Conservation (phyloP, 2,113 vertebrate species). For the Boleophthalmus pectinirostris region DNA sequence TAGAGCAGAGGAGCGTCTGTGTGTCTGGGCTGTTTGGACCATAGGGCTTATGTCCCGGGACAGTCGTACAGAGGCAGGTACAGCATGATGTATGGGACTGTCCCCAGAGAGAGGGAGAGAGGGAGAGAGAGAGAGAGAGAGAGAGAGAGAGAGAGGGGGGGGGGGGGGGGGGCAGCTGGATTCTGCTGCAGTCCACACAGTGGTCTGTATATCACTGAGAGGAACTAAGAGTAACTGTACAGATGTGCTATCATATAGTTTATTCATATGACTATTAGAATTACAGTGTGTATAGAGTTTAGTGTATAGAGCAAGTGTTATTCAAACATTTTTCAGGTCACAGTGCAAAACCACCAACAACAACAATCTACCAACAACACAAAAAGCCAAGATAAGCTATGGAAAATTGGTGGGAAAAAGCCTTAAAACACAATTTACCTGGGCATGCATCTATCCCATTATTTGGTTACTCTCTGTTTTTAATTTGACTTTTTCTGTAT, state of each 20-base stretch:
- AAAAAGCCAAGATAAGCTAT: no score
- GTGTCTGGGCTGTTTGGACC: constrained; percentile 31
- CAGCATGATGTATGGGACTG: constrained; percentile 27
- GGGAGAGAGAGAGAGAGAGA: constrained; percentile 19
- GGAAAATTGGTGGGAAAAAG: no score
- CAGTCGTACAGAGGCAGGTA: constrained; percentile 39
- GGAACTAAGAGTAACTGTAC: not conserved
- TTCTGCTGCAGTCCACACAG: constrained; percentile 26
- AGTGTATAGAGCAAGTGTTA: no score
- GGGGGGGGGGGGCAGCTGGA: constrained; percentile 37
- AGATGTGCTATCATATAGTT: not conserved
- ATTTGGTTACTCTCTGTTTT: no score
- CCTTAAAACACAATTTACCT: no score
- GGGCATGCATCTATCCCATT: no score
- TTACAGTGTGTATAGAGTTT: not conserved
- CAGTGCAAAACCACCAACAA: not conserved
- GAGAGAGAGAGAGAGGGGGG: constrained; percentile 16
- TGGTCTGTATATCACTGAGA: not conserved
- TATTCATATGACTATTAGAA: not conserved
- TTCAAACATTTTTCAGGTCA: no score
- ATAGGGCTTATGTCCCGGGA: constrained; percentile 40
- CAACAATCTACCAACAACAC: not conserved
- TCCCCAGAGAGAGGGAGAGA: constrained; percentile 15
- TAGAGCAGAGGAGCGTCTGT: constrained; percentile 37
- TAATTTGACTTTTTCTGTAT: not conserved